Base-by-base conservation (phyloP, 2,888 invertebrate genomes). In the Laothoe populi region DNA sequence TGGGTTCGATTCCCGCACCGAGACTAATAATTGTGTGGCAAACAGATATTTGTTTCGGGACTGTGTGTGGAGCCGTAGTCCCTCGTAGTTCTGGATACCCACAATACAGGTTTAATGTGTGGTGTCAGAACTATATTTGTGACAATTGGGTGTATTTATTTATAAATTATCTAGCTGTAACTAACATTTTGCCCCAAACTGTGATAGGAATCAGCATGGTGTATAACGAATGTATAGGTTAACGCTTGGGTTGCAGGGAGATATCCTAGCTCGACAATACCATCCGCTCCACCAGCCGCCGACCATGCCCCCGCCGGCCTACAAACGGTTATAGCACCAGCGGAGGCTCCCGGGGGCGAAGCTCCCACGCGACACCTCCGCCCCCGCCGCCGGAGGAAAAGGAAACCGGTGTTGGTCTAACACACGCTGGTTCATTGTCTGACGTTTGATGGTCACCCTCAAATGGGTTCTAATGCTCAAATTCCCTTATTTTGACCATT, bases 271-370 rank as follows among this genome's bases (percentile, higher is more conserved):
- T 80, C 88, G 89, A 78, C 90, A 90, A 80, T 89, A 87, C 82
- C 91, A 92, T 73, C 91, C 92, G 76, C 88, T 83, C 78, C 91
- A 90, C 80, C 92, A 91, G 81, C 91, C 91, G 62, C 83, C 88
- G 70, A 71, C 78, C 66, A 77, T 83, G 83, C 85, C 86, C 57
- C 88, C 90, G 67, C 86, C 86, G 69, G 78, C 81, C 63, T 84
- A 83, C 86, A 88, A 89, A 77, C 88, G 89, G 82, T 92, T 93
- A 90, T 92, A 92, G 91, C 93, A 92, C 81, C 86, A 75, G 78
- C 81, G 69, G 48, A 74, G 71, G 69, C 74, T 19, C 53, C 60
- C 64, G 70, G 73, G 63, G 42, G 66, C 66, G 75, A 63, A 61
- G 63, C 68, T 63, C 70, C 44, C 72, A 65, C 74, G 66, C 67